These are phyloP conservation scores for Aphelinus atriplicis DNA, from an alignment of 1,140 invertebrate species.

Conservation along the genomic window DNA sequence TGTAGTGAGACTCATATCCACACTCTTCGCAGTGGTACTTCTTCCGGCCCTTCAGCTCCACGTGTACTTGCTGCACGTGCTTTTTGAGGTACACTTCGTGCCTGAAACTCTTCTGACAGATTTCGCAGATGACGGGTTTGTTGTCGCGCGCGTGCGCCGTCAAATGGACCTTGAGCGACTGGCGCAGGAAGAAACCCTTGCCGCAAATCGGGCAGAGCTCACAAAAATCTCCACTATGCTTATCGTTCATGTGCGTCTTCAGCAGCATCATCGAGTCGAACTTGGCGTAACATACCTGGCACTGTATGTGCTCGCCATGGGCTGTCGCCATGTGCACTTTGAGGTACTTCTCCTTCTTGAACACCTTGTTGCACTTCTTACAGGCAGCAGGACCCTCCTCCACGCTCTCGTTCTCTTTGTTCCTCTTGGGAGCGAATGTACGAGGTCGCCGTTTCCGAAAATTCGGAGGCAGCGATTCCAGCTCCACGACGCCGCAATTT, in stretches of 20 bases:
- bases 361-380: slow-evolving; percentile 48
- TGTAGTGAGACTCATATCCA: slow-evolving; percentile 51
- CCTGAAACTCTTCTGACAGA: slow-evolving; percentile 65
- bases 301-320: slow-evolving; percentile 48
- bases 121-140: slow-evolving; percentile 58
- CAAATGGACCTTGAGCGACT: slow-evolving; percentile 58
- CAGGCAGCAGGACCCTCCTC: slow-evolving; percentile 83
- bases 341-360: slow-evolving; percentile 54
- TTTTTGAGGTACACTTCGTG: slow-evolving; percentile 48
- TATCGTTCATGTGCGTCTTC: slow-evolving; percentile 53
- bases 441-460: neutral
- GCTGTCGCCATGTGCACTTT: slow-evolving; percentile 47
- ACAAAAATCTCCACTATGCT: slow-evolving; percentile 56
- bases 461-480: neutral
- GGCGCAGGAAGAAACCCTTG: slow-evolving; percentile 76
- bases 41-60: slow-evolving; percentile 42
- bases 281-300: slow-evolving; percentile 51
- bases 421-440: neutral
- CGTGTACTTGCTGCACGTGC: slow-evolving; percentile 48
- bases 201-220: slow-evolving; percentile 73
- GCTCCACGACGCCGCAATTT: neutral
- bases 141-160: slow-evolving; percentile 48
- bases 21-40: slow-evolving; percentile 52
- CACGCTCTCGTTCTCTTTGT: slow-evolving; percentile 75
- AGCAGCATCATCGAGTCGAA: slow-evolving; percentile 46